Conservation (phyloP, 1,140 invertebrate genomes). For the Drosophila orena region DNA sequence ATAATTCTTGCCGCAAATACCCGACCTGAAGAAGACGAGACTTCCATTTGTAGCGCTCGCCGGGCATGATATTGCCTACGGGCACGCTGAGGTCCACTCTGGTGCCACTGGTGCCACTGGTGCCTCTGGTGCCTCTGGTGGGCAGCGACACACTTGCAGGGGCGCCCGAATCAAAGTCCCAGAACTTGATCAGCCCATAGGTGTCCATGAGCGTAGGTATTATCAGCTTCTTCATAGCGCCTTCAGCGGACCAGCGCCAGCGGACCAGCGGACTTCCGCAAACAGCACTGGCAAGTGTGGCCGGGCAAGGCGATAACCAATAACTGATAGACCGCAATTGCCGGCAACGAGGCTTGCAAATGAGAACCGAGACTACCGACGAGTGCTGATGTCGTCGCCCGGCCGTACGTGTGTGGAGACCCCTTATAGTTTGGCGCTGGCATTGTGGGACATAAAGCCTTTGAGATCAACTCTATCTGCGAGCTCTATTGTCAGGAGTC, state of each 20-base stretch:
- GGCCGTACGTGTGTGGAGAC: conserved; percentile 50
- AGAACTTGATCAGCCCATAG: conserved; percentile 80
- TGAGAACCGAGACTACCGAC: conserved; percentile 30
- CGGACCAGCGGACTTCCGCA: conserved; percentile 7
- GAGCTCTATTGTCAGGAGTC: conserved; percentile 30
- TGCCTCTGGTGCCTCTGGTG: background rate
- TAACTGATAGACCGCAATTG: conserved; percentile 66
- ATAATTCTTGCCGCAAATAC: background rate
- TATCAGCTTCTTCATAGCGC: conserved; percentile 76
- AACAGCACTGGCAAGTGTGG: conserved; percentile 57
- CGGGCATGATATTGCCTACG: conserved; percentile 43
- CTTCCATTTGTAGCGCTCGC: conserved; percentile 60
- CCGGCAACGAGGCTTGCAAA: conserved; percentile 60
- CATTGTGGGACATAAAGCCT: conserved; percentile 57
- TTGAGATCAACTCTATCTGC: conserved; percentile 16
- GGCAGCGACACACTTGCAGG: conserved; percentile 31
- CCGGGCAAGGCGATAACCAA: conserved; percentile 69
- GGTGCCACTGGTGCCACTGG: background rate
- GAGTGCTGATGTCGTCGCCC: conserved; percentile 32
- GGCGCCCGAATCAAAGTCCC: conserved; percentile 72
- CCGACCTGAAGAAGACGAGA: conserved; percentile 56
- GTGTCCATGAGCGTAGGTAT: conserved; percentile 78
- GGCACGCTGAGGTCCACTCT: conserved; percentile 9
- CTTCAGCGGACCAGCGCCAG: background rate
- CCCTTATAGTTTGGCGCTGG: conserved; percentile 23